A percentile compares a stretch with the other conserved stretches of the same genome.
Conservation (phyloP, 1,140 invertebrate genomes). For the Cydia splendana region DNA sequence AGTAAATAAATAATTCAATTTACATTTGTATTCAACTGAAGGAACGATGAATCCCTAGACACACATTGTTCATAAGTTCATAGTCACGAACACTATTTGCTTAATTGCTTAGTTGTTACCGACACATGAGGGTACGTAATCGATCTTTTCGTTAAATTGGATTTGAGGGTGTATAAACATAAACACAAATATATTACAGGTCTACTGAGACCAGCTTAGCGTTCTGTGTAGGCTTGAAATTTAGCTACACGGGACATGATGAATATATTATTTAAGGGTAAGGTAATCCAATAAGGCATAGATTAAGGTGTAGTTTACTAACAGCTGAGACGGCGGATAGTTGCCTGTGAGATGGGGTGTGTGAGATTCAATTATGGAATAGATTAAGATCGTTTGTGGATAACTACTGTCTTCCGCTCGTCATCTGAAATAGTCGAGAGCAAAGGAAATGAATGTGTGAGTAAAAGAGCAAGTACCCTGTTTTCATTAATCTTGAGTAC, state of each 20-base stretch:
- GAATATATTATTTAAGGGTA: conserved; percentile 25
- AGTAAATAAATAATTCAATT: conserved; percentile 5
- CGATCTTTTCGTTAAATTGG: conserved; percentile 28
- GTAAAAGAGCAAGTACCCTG: background rate
- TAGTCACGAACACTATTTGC: conserved; percentile 30
- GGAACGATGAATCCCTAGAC: conserved; percentile 7
- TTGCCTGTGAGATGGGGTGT: background rate
- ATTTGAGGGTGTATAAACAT: conserved; percentile 27
- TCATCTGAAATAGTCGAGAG: background rate
- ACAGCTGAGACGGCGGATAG: conserved; percentile 16
- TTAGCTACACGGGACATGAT: conserved; percentile 24
- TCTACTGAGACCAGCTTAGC: conserved; percentile 8
- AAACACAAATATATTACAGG: conserved; percentile 26
- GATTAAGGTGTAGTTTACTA: conserved; percentile 22
- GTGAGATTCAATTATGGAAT: background rate
- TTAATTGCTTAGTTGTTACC: conserved; percentile 31
- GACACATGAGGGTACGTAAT: conserved; percentile 28
- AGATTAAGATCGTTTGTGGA: background rate
- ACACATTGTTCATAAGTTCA: conserved; percentile 30
- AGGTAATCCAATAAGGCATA: conserved; percentile 21
- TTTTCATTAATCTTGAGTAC: too few relatives aligned
- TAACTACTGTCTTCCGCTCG: background rate
- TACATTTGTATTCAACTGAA: conserved; percentile 12
- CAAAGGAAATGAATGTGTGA: background rate
- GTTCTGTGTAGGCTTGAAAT: background rate